Evolutionary conservation across 2,113 vertebrate species (phyloP), one percentile per base, ranked within the genome.

Genomic region (Beaufortia kweichowensis): DNA sequence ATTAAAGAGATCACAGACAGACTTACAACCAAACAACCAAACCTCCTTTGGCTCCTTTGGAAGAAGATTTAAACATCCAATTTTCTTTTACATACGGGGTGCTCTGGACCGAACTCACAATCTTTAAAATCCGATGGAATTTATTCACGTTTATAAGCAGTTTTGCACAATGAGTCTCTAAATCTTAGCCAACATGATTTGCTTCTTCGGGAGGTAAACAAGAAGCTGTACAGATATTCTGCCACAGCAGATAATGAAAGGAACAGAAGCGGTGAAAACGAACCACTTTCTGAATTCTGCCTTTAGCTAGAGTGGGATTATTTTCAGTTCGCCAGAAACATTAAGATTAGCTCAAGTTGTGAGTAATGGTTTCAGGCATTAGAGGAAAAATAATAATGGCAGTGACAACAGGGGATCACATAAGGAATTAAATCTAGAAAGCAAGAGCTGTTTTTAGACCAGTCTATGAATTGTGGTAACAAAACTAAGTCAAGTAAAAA

Each of bases 241-340:
- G 31, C 29, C 43, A 77, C 5, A 3, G 5, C 71, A 63, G 33
- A 59, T 41, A 57, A 65, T 59, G 39, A 57, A 63, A 19, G 56
- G 24, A 77, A 21, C 76, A 60, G 57, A 69, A 62, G 56, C 56
- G 4, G 65, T 71, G 24, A 50, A 82, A 76, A 61, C 68, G 53
- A 84, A 73, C 46, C 77, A 31, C n/a, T 73, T 77, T 69, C 64
- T 68, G 28, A 53, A 76, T 76, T 73, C 39, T 50, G 67, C 76
- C 76, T 63, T 79, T 29, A 83, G 75, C 75, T 75, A 81, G 61
- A 75, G 39, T 66, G 41, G 62, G 61, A 83, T 83, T 78, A 80
- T 70, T 80, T 72, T 73, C 75, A 77, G 57, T 50, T 61, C 21
- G 59, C 50, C 61, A 79, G 62, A 69, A 71, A 65, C 78, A 77